phyloP scores from a whole-genome alignment of 2,113 vertebrate genomes.

The Rana temporaria region DNA sequence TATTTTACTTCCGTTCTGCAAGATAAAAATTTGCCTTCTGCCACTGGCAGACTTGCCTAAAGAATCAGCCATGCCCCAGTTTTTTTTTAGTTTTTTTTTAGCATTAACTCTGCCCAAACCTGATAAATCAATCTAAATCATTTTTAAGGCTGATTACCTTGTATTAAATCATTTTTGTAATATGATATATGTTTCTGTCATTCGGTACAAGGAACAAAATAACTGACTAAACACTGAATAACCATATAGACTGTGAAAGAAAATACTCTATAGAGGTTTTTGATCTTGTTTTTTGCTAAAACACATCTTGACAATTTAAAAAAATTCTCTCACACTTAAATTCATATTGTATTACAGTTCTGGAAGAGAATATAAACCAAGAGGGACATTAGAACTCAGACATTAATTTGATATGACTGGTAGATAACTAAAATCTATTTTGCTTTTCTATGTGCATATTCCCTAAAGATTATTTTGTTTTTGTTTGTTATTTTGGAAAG shows the following conservation, averaged over 20 bases:
- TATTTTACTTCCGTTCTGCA: no score
- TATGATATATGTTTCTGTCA: neutral
- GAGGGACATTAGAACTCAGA: conserved; percentile 6
- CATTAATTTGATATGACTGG: conserved; percentile 20
- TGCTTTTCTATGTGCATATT: conserved; percentile 23
- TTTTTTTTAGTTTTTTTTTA: no score
- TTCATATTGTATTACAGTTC: conserved; percentile 37
- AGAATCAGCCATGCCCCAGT: no score
- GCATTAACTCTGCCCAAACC: neutral
- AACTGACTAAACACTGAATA: neutral
- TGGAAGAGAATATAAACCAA: conserved; percentile 28
- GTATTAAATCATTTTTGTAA: neutral
- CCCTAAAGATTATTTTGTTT: conserved; percentile 25
- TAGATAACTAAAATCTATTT: conserved; percentile 20
- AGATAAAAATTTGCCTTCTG: no score
- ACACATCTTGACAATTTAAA: conserved; percentile 13
- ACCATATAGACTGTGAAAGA: neutral
- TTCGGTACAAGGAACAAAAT: neutral
- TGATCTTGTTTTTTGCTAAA: conserved; percentile 22
- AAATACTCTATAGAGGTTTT: neutral
- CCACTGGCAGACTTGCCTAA: no score
- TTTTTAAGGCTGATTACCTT: neutral
- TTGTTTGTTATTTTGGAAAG: neutral
- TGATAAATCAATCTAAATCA: neutral
- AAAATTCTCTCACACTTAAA: conserved; percentile 11